phyloP scores from a whole-genome alignment of 2,888 invertebrate genomes.

The Ethmia dodecea region DNA sequence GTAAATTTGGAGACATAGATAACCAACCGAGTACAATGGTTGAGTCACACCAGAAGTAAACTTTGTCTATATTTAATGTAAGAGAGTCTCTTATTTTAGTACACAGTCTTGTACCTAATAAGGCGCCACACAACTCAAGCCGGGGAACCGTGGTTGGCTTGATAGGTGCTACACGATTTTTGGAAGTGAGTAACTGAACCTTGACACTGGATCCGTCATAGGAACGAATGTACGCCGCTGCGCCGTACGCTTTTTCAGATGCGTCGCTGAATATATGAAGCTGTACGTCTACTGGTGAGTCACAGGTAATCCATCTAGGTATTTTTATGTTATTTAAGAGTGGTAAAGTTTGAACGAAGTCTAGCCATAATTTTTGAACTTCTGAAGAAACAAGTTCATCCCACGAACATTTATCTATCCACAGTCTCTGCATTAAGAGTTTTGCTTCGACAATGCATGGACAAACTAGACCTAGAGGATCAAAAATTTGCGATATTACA shows the following conservation, averaged over 20 bases:
- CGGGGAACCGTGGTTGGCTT: constrained; percentile 14
- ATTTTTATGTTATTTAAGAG: constrained; percentile 4
- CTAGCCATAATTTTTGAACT: constrained; percentile 3
- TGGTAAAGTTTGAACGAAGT: constrained; percentile 2
- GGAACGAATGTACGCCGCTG: constrained; percentile 6
- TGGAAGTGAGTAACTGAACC: constrained; percentile 3
- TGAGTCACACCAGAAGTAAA: constrained; percentile 19
- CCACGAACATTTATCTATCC: constrained; percentile 13
- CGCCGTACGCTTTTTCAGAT: constrained; percentile 6
- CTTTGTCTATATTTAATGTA: background rate
- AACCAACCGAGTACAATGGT: constrained; percentile 25
- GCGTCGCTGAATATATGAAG: constrained; percentile 10
- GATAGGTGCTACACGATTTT: constrained; percentile 11
- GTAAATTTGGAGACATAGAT: constrained; percentile 7
- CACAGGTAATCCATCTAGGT: constrained; percentile 3
- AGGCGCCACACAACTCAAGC: constrained; percentile 16
- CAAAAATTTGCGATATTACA: constrained; percentile 5
- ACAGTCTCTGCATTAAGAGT: constrained; percentile 17
- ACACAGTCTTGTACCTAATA: constrained; percentile 8
- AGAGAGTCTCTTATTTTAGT: constrained; percentile 5
- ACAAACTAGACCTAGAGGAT: constrained; percentile 13
- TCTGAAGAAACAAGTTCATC: constrained; percentile 9
- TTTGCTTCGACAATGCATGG: constrained; percentile 15
- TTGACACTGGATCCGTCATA: background rate
- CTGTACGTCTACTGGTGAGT: constrained; percentile 1